Evolutionary conservation across 2,888 invertebrate species (phyloP).

Genomic region (Lamproptera curius): DNA sequence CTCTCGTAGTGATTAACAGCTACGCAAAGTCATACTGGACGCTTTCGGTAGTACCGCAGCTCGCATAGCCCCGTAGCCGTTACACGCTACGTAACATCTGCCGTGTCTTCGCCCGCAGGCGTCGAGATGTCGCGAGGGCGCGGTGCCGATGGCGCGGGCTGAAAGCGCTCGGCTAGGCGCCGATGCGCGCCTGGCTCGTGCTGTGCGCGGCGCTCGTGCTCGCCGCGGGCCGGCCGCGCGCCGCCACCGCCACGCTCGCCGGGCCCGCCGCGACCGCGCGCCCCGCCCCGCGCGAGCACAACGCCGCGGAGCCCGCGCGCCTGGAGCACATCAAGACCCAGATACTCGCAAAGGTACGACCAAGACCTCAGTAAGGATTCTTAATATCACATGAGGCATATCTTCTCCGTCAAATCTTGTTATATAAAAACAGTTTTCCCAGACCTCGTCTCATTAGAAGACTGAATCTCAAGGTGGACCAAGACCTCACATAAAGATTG

Average conservation of each 20-base stretch:
- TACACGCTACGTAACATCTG: too few relatives aligned
- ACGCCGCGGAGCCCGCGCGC: conserved; percentile 33
- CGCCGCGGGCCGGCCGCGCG: conserved; percentile 55
- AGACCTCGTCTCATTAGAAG: too few relatives aligned
- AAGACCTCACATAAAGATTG: too few relatives aligned
- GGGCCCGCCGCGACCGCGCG: conserved; percentile 21
- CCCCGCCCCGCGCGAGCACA: conserved; percentile 13
- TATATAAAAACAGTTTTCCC: too few relatives aligned
- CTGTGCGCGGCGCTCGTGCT: conserved; percentile 73
- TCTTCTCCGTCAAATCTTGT: too few relatives aligned
- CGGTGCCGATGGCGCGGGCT: conserved; percentile 70
- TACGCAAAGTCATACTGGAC: too few relatives aligned
- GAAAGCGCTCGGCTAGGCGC: conserved; percentile 70
- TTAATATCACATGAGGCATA: too few relatives aligned
- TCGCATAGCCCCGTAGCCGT: too few relatives aligned
- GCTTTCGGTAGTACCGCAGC: too few relatives aligned
- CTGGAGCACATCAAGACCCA: conserved; percentile 36
- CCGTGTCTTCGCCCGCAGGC: conserved; percentile 37
- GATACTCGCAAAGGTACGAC: conserved; percentile 32
- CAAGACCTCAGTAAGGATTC: too few relatives aligned
- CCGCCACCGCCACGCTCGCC: conserved; percentile 41
- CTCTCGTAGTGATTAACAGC: too few relatives aligned
- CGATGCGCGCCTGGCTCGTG: conserved; percentile 68
- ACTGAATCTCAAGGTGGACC: too few relatives aligned
- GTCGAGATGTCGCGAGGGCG: conserved; percentile 66